phyloP scores from a whole-genome alignment of 2,888 invertebrate genomes.

The Eilema sororculum region DNA sequence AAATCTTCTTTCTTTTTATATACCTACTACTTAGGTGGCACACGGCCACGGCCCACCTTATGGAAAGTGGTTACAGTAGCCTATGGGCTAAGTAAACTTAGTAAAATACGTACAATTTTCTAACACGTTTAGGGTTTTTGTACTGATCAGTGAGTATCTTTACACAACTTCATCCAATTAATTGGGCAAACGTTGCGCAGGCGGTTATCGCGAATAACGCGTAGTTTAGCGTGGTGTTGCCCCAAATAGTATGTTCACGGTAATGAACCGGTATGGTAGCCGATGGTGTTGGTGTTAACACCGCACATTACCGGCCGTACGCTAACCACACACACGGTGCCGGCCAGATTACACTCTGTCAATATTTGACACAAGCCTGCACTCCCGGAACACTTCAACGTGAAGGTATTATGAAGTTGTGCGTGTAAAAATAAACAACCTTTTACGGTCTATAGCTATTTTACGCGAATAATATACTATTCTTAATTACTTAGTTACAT shows the following conservation, averaged over 20 bases:
- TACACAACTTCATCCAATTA: slow-evolving; percentile 29
- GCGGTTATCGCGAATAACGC: slow-evolving; percentile 75
- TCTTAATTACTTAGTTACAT: too few species aligned
- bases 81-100: too few species aligned
- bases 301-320: slow-evolving; percentile 75
- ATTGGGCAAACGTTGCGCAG: slow-evolving; percentile 34
- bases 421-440: neutral
- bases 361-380: slow-evolving; percentile 74
- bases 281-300: slow-evolving; percentile 68
- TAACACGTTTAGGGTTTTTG: too few species aligned
- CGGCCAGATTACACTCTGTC: slow-evolving; percentile 82
- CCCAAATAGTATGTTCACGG: slow-evolving; percentile 67
- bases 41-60: too few species aligned
- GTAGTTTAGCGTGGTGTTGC: slow-evolving; percentile 64
- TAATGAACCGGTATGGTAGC: slow-evolving; percentile 73
- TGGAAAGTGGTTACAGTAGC: too few species aligned
- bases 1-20: too few species aligned
- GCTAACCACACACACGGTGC: slow-evolving; percentile 76
- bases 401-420: slow-evolving; percentile 15
- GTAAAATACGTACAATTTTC: too few species aligned
- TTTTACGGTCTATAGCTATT: neutral
- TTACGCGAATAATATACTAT: neutral
- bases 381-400: slow-evolving; percentile 39
- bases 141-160: neutral
- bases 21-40: too few species aligned